These are phyloP conservation scores for Pseudomyrmex flavicornis DNA, from an alignment of 1,140 invertebrate genomes.

Conservation along the genomic window DNA sequence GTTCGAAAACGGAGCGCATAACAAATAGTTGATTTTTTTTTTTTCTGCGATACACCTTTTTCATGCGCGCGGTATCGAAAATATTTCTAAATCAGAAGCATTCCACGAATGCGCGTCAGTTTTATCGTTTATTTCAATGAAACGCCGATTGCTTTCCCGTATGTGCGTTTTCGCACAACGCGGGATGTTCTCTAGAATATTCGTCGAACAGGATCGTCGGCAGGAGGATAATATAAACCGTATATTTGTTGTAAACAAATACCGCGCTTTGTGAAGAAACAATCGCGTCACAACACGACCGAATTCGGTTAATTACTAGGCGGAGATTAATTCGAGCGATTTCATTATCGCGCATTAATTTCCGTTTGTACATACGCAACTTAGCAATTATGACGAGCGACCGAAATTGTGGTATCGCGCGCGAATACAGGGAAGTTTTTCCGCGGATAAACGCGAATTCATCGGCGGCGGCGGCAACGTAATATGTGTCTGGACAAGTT, in stretches of 20 bases:
- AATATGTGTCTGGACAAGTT: conserved; percentile 11
- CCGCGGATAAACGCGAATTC: conserved; percentile 4
- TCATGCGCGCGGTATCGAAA: conserved; percentile 31
- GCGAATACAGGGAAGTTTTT: too few relatives aligned
- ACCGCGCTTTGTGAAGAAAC: not conserved
- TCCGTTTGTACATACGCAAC: conserved; percentile 10
- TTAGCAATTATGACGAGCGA: conserved; percentile 4
- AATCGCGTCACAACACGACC: not conserved
- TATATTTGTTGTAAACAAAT: conserved; percentile 31
- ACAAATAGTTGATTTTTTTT: conserved; percentile 49
- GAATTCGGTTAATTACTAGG: conserved; percentile 27
- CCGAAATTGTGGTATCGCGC: too few relatives aligned
- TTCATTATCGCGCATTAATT: conserved; percentile 12
- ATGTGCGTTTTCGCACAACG: not conserved
- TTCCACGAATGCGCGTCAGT: conserved; percentile 54
- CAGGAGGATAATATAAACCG: not conserved
- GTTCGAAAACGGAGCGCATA: conserved; percentile 15
- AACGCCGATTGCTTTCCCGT: conserved; percentile 5
- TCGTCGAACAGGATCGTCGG: not conserved
- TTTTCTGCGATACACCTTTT: conserved; percentile 22
- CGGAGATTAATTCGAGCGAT: conserved; percentile 30
- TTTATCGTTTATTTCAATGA: conserved; percentile 47
- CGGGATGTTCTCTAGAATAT: conserved; percentile 31
- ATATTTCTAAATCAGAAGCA: conserved; percentile 61
- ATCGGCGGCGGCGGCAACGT: not conserved